These are phyloP conservation scores for Eupithecia exiguata DNA, from an alignment of 2,888 invertebrate species.

Conservation along the genomic window DNA sequence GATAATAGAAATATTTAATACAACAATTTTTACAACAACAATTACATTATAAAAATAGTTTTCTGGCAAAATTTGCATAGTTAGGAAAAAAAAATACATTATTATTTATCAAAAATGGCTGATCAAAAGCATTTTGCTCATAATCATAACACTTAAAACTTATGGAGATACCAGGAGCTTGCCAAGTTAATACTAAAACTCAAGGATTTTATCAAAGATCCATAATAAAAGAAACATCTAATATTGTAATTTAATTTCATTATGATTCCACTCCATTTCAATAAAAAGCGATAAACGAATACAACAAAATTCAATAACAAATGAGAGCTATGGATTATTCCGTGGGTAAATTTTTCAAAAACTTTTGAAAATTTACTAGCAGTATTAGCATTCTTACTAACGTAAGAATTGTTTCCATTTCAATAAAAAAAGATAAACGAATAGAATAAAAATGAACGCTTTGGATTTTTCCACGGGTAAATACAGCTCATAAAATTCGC, in stretches of 20 bases:
- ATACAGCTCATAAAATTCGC: background rate
- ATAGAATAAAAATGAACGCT: background rate
- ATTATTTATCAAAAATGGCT: conserved; percentile 20
- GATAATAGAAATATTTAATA: conserved; percentile 19
- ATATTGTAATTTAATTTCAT: too few relatives aligned
- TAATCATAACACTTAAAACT: conserved; percentile 31
- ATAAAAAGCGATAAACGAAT: background rate
- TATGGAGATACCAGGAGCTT: conserved; percentile 24
- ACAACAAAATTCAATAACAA: background rate
- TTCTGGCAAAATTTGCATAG: conserved; percentile 26
- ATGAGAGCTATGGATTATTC: background rate
- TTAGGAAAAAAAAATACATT: conserved; percentile 29
- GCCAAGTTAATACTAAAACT: background rate
- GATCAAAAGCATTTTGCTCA: conserved; percentile 19
- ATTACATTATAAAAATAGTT: conserved; percentile 33
- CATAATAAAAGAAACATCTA: background rate
- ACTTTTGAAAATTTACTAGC: too few relatives aligned
- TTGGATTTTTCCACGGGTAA: background rate
- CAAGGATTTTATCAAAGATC: background rate
- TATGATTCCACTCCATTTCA: too few relatives aligned
- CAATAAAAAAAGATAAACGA: background rate
- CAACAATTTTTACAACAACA: conserved; percentile 34
- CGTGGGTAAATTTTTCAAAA: too few relatives aligned
- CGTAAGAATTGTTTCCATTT: too few relatives aligned
- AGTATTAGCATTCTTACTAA: too few relatives aligned